A percentile compares a stretch with the other conserved stretches of the same genome.
These are phyloP conservation scores for Gopherus flavomarginatus DNA, from an alignment of 2,113 vertebrate genomes.

Conservation along the genomic window DNA sequence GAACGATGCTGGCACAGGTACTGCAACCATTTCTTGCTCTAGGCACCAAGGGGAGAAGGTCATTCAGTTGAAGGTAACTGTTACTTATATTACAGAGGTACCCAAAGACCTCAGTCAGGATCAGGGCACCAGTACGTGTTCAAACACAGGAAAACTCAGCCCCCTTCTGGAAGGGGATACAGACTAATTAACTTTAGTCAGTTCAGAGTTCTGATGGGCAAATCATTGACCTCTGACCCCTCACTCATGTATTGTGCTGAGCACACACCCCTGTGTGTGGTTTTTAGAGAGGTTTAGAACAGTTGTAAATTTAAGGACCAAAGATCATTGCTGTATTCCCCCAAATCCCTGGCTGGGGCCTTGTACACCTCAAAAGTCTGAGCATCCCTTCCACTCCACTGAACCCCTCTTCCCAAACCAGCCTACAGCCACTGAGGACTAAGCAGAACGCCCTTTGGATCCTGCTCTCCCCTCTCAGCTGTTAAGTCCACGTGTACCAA, in stretches of 20 bases:
- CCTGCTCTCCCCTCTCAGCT: fast-evolving
- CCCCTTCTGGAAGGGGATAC: neutral
- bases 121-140: neutral
- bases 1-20: conserved; percentile 83
- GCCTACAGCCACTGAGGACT: neutral
- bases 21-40: fast-evolving
- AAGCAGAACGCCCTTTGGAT: fast-evolving
- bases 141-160: neutral
- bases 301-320: neutral
- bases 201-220: neutral
- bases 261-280: neutral
- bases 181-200: neutral
- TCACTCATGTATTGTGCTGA: neutral
- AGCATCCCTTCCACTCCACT: neutral
- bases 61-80: neutral
- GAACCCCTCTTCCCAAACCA: neutral
- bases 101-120: neutral
- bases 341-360: neutral
- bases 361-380: neutral
- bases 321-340: neutral
- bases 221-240: neutral
- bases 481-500: fast-evolving
- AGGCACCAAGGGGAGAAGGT: neutral
- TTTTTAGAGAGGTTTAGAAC: neutral
- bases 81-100: neutral